phyloP scores from a whole-genome alignment of 2,113 vertebrate species.

The Perccottus glenii region DNA sequence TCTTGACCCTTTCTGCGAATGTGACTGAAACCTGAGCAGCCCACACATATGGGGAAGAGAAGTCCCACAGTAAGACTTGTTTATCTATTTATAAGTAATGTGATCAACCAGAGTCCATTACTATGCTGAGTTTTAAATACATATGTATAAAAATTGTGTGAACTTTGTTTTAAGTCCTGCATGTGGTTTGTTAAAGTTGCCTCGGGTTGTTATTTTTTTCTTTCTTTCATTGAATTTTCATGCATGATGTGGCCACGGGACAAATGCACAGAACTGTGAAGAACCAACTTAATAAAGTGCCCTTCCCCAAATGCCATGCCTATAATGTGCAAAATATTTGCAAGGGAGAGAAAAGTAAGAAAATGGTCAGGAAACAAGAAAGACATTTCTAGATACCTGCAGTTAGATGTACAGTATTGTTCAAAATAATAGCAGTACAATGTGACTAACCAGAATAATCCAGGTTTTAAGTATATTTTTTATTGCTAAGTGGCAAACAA shows the following conservation, averaged over 20 bases:
- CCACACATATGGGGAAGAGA: slow-evolving; percentile 40
- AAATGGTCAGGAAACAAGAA: background rate
- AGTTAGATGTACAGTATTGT: background rate
- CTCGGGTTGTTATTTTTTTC: slow-evolving; percentile 15
- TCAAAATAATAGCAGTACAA: no score
- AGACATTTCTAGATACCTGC: background rate
- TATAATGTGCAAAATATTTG: slow-evolving; percentile 51
- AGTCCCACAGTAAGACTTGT: slow-evolving; percentile 47
- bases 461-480: no score
- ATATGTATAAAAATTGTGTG: background rate
- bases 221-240: slow-evolving; percentile 35
- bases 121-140: background rate
- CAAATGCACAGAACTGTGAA: slow-evolving; percentile 66
- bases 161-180: background rate
- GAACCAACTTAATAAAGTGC: slow-evolving; percentile 48
- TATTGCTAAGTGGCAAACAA: no score
- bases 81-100: slow-evolving; percentile 42
- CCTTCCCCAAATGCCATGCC: slow-evolving; percentile 59
- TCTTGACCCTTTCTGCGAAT: slow-evolving; percentile 41
- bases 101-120: slow-evolving; percentile 35
- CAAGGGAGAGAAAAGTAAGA: slow-evolving; percentile 11
- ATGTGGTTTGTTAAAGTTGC: slow-evolving; percentile 13
- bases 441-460: no score
- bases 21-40: slow-evolving; percentile 58
- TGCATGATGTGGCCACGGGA: slow-evolving; percentile 45